Evolutionary conservation across 2,888 invertebrate species (phyloP).

Genomic region (Bedellia somnulentella): DNA sequence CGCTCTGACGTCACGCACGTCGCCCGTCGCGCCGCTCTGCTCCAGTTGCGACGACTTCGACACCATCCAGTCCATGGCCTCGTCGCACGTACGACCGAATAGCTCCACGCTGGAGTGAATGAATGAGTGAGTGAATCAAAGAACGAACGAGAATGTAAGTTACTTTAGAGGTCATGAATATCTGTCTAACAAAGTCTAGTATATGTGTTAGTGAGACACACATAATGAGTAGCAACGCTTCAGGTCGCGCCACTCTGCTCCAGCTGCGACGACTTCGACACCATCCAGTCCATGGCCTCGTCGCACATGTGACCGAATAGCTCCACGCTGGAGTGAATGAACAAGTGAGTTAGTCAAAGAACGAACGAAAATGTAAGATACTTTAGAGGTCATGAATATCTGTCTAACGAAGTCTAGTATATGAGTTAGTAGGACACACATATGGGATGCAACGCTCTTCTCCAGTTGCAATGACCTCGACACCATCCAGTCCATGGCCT

Average conservation of each 20-base stretch:
- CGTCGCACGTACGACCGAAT: conserved; percentile 94
- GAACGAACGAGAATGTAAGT: background rate
- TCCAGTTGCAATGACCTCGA: conserved; percentile 91
- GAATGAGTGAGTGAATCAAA: no score
- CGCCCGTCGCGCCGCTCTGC: conserved; percentile 73
- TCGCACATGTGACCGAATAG: conserved; percentile 94
- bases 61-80: conserved; percentile 95
- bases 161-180: no score
- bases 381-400: no score
- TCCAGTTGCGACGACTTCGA: conserved; percentile 91
- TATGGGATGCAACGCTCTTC: conserved; percentile 70
- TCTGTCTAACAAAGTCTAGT: no score
- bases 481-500: conserved; percentile 95
- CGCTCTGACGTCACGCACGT: conserved; percentile 88
- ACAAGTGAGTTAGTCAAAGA: no score
- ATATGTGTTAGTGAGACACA: no score
- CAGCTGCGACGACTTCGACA: conserved; percentile 90
- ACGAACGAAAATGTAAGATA: no score
- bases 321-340: conserved; percentile 77
- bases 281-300: conserved; percentile 97
- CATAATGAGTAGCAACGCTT: no score
- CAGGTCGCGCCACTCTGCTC: conserved; percentile 73
- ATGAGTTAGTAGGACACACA: no score
- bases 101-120: conserved; percentile 79
- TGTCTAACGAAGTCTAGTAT: no score